These are phyloP conservation scores for Tyto alba DNA, from an alignment of 2,113 vertebrate species.

Conservation along the genomic window DNA sequence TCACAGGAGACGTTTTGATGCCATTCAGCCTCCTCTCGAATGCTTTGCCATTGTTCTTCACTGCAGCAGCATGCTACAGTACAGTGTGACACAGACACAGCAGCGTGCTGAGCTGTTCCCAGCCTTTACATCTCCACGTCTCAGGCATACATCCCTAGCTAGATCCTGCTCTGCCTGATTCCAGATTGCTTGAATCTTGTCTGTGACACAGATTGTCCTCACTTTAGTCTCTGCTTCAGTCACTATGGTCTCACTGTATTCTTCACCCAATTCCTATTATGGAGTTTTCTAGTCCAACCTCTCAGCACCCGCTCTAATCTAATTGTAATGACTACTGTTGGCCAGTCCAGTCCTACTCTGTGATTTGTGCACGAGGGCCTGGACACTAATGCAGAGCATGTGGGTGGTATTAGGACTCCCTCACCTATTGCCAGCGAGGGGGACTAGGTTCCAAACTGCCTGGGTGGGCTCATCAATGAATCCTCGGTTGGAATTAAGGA, in stretches of 20 bases:
- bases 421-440: not conserved
- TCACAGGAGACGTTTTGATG: not conserved
- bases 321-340: not conserved
- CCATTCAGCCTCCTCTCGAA: not conserved
- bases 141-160: not conserved
- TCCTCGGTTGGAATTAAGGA: not conserved
- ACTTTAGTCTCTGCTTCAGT: not conserved
- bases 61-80: not conserved
- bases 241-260: not conserved
- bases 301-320: not conserved
- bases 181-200: not conserved
- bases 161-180: not conserved
- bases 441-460: not conserved
- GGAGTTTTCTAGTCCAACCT: not conserved
- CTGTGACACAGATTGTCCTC: not conserved
- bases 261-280: not conserved
- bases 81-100: not conserved
- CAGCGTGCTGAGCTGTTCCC: not conserved
- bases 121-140: not conserved
- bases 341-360: not conserved
- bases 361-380: not conserved
- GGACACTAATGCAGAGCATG: not conserved
- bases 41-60: not conserved
- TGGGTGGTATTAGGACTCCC: not conserved
- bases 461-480: constrained; percentile 36